Evolutionary conservation across 1,140 invertebrate genomes (phyloP).

Genomic region (Lordiphosa collinella): DNA sequence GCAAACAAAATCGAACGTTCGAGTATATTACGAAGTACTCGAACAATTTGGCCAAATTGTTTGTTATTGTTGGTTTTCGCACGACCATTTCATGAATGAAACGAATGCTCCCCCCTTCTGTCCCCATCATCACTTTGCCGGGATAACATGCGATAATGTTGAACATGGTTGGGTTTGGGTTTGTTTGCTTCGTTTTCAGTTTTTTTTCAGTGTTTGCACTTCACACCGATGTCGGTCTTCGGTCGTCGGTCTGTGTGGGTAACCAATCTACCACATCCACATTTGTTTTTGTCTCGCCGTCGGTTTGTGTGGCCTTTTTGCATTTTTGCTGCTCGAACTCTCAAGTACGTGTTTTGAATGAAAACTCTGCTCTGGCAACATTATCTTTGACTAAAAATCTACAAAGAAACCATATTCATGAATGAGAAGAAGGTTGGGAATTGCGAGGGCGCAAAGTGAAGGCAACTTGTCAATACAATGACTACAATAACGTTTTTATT

Average conservation of each 20-base stretch:
- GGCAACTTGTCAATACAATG: conserved; percentile 45
- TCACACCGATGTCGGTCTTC: conserved; percentile 16
- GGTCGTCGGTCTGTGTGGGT: conserved; percentile 22
- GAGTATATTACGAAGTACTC: background rate
- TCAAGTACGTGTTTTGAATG: conserved; percentile 69
- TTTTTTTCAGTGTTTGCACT: background rate
- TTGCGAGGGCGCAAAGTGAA: conserved; percentile 12
- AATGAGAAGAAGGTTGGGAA: conserved; percentile 39
- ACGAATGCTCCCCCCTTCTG: background rate
- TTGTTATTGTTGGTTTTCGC: conserved; percentile 20
- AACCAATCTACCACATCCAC: conserved; percentile 12
- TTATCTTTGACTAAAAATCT: conserved; percentile 63
- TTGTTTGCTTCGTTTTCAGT: conserved; percentile 8
- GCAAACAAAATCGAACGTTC: conserved; percentile 1
- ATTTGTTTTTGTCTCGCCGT: conserved; percentile 27
- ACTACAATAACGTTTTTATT: conserved; percentile 17
- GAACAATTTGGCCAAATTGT: conserved; percentile 2
- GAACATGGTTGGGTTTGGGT: conserved; percentile 23
- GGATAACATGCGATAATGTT: conserved; percentile 47
- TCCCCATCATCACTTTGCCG: background rate
- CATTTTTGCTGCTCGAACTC: conserved; percentile 23
- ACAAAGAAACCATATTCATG: conserved; percentile 54
- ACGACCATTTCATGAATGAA: conserved; percentile 45
- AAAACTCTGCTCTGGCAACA: conserved; percentile 47
- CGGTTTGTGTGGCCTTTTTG: conserved; percentile 12